Conservation (phyloP, 2,888 invertebrate species). For the Leptodirus hochenwartii region DNA sequence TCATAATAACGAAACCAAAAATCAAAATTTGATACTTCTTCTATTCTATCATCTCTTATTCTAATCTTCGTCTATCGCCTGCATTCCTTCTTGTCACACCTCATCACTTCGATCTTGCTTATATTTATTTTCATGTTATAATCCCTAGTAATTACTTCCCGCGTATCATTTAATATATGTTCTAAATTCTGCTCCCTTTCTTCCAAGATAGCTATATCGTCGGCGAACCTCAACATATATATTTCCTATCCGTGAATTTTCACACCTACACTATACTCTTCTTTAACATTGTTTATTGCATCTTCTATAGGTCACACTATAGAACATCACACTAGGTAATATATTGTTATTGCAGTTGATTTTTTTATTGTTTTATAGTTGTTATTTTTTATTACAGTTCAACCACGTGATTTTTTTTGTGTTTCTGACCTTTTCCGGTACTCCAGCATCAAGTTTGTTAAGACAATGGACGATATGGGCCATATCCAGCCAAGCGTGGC, state of each 20-base stretch:
- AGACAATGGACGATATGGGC: constrained; percentile 86
- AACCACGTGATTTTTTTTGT: constrained; percentile 1
- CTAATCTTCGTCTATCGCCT: too few species aligned
- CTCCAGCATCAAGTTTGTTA: constrained; percentile 79
- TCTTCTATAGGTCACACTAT: neutral
- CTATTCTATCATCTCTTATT: too few species aligned
- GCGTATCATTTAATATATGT: constrained; percentile 1
- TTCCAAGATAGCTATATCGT: too few species aligned
- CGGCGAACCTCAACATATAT: too few species aligned
- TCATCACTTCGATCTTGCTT: too few species aligned
- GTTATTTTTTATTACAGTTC: constrained; percentile 6
- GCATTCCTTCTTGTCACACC: too few species aligned
- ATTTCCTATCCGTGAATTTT: too few species aligned
- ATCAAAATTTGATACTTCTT: too few species aligned
- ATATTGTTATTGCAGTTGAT: neutral
- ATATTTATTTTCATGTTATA: too few species aligned
- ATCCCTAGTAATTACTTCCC: too few species aligned
- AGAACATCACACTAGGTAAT: neutral
- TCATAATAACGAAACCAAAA: constrained; percentile 10
- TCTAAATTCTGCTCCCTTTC: too few species aligned
- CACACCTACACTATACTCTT: constrained; percentile 3
- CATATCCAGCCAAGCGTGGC: constrained; percentile 91
- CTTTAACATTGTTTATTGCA: neutral
- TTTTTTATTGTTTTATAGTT: constrained; percentile 1
- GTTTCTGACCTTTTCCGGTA: constrained; percentile 48